Evolutionary conservation across 2,888 invertebrate species (phyloP), one percentile per base, ranked within the genome.

Genomic region (Pediacus dermestoides): DNA sequence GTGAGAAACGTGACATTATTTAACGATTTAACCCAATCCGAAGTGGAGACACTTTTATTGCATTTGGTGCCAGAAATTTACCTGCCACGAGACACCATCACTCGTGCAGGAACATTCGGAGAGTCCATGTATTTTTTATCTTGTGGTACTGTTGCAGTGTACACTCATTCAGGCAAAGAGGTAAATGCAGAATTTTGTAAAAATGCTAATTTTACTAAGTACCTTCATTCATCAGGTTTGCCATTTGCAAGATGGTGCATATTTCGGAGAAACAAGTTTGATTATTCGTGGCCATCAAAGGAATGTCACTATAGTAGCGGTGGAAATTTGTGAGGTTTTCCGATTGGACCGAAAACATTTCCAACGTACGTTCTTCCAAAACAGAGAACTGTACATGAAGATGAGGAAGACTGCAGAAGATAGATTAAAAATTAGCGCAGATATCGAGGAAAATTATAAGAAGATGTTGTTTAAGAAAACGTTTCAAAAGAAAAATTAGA

Each of bases 111-210:
- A 0, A 73, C 74, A 8, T 59, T 67, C n/a, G 81, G 80, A 0
- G 75, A 78, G 41, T 76, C 76, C 59, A 80, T 82, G 80, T 82
- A 75, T 60, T 81, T 82, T 52, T 68, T 82, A 15, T 73, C 74
- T 1, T 71, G 68, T 23, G 82, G 82, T 7, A 78, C 78, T 0
- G 80, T 81, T 1, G 75, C 77, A 4, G 72, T 80, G 2, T 72
- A 73, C 34, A 77, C 80, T 1, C 65, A 74, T 8, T 76, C 75
- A 8, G 81, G 81, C 13, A 73, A 73, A 50, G 81, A 81, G 70
- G 77, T 80, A n/a, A n/a, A n/a, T n/a, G n/a, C n/a, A n/a, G n/a
- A n/a, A n/a, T n/a, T n/a, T n/a, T n/a, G n/a, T n/a, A n/a, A n/a
- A n/a, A n/a, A n/a, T n/a, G n/a, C 79, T 79, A 57, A 70, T 79